phyloP scores from a whole-genome alignment of 2,113 vertebrate species.

The human region GRCh38 chr11:128817001-128817500 shows the following conservation, averaged over 20 bases:
- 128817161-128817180: not conserved
- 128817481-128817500: not conserved
- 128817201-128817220: not conserved
- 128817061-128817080: not conserved
- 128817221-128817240: fast-evolving
- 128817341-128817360: not conserved
- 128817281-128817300: not conserved
- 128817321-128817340: not conserved
- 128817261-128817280: not conserved
- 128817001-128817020: not conserved
- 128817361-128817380: not conserved
- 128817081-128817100: not conserved
- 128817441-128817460: not conserved
- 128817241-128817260: not conserved
- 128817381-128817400: not conserved
- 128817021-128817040: not conserved
- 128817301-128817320: not conserved
- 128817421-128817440: not conserved
- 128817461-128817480: not conserved
- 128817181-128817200: not conserved
- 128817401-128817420: not conserved
- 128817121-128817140: not conserved
- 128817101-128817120: not conserved
- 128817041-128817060: no score
- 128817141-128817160: not conserved